Evolutionary conservation across 2,113 vertebrate genomes (phyloP), one percentile per base, ranked within the genome.

Genomic region (Cottus gobio): DNA sequence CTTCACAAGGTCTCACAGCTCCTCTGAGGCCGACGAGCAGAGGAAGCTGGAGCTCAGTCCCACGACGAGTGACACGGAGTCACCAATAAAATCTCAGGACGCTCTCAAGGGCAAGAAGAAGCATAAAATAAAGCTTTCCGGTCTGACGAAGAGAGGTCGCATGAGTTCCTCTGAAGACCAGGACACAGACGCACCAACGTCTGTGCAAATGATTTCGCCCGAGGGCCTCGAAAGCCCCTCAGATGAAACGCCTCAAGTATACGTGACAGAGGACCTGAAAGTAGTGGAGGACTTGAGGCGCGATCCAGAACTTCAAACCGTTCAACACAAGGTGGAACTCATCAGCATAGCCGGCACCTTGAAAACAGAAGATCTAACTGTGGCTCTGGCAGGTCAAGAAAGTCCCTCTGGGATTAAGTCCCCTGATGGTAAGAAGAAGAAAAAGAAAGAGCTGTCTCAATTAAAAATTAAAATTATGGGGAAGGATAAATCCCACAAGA

Each of bases 11-110:
- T 96, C 95, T 85, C 94, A 95, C 83, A 96, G 95, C 78, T 93
- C 95, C 65, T 94, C 95, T 34, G 95, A 96, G 86, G 95, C 95
- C 24, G 95, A 96, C 13, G 95, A 96, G 82, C 94, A 95, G 77
- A 93, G 91, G 66, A 95, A 94, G 67, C 87, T 95, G n/a, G 95
- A 95, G 76, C 91, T 95, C 13, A 96, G 95, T 75, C 95, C 95
- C 6, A 86, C 93, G 12, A 95, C 95, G 71, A 96, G 95, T 58
- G 94, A 96, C 83, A 94, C 94, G 56, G 95, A 96, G 30, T 95
- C 95, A 2, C 94, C 95, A 2, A 83, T 93, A 70, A 95, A 96
- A 85, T 88, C 91, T 83, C 93, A 93, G 42, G 91, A 95, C 3
- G 90, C 90, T 85, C 88, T 88, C 10, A 95, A 95, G 91, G 88